Evolutionary conservation across 2,113 vertebrate genomes (phyloP), one percentile per base, ranked within the genome.

Genomic region (Suricata suricatta): DNA sequence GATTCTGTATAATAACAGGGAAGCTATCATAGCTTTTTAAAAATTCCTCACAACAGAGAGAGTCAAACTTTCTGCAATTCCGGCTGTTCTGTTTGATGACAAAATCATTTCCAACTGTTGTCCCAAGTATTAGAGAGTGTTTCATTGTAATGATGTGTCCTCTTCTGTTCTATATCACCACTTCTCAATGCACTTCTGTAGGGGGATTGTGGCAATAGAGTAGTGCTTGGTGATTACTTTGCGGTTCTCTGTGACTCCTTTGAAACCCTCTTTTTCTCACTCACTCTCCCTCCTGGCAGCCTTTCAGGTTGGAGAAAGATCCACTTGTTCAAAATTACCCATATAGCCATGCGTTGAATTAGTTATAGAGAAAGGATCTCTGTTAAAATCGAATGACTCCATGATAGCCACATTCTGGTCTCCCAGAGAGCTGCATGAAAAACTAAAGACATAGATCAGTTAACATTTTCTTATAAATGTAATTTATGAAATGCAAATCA

Each of bases 281-380:
- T 97, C 92, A 44, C 76, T 94, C 87, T 96, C 77, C 47, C 57
- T 96, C 66, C 96, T 97, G 97, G 97, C 98, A 98, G 95, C 31
- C 88, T 97, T 97, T 98, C 97, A 97, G 92, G 47, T 77, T 96
- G 95, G 96, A 98, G 97, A 98, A 98, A 98, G 98, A 96, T 97
- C 96, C 94, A 89, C 97, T 98, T 98, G 98, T 98, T 98, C 97
- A 94, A 96, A 97, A 97, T 97, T 97, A 95, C 97, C 97, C 96
- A 97, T 95, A 87, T 94, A 96, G 92, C 96, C 97, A 92, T 97
- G 97, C 87, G 71, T 97, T 93, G 97, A 93, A 96, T 98, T 88
- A 90, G 95, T 97, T 93, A 88, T 47, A 97, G 97, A 98, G 97
- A 98, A 98, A 98, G 98, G 97, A 96, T 97, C 97, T 98, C 98